These are phyloP conservation scores for Perognathus longimembris DNA, from an alignment of 2,113 vertebrate genomes.

Conservation along the genomic window DNA sequence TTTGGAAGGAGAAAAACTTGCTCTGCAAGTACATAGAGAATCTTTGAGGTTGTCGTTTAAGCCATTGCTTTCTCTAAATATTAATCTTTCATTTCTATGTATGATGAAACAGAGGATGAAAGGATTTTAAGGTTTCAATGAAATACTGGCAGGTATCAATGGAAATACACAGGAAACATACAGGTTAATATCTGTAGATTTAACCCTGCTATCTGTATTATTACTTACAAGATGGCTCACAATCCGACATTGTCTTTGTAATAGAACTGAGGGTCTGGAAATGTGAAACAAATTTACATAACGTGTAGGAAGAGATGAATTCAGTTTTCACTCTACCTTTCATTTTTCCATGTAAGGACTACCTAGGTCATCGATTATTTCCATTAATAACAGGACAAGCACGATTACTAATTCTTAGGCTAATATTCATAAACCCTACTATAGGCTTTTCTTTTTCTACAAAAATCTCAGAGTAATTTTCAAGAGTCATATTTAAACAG, in stretches of 20 bases:
- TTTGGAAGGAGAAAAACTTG: not conserved
- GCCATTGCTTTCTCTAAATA: slow-evolving; percentile 36
- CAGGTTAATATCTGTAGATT: slow-evolving; percentile 1
- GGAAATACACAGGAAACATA: not conserved
- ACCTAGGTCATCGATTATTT: slow-evolving; percentile 6
- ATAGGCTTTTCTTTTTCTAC: not conserved
- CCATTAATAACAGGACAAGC: not conserved
- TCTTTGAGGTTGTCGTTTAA: slow-evolving; percentile 17
- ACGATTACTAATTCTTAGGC: slow-evolving; percentile 50
- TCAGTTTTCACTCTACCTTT: not conserved
- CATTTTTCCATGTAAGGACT: slow-evolving; percentile 22
- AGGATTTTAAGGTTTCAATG: not conserved
- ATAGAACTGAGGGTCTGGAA: not conserved
- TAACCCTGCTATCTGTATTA: not conserved
- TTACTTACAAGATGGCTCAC: slow-evolving; percentile 21
- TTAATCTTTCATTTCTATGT: slow-evolving; percentile 41
- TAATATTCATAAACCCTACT: slow-evolving; percentile 39
- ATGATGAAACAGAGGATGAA: slow-evolving; percentile 10
- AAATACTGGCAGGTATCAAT: slow-evolving; percentile 12
- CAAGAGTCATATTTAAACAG: slow-evolving; percentile 60
- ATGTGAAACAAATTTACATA: slow-evolving; percentile 50
- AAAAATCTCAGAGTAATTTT: slow-evolving; percentile 62
- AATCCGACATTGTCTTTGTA: slow-evolving; percentile 3
- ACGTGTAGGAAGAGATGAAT: not conserved
- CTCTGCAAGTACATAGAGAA: not conserved